A percentile compares a stretch with the other conserved stretches of the same genome.
phyloP scores from a whole-genome alignment of 2,797 vertebrate species.

The Artibeus lituratus region DNA sequence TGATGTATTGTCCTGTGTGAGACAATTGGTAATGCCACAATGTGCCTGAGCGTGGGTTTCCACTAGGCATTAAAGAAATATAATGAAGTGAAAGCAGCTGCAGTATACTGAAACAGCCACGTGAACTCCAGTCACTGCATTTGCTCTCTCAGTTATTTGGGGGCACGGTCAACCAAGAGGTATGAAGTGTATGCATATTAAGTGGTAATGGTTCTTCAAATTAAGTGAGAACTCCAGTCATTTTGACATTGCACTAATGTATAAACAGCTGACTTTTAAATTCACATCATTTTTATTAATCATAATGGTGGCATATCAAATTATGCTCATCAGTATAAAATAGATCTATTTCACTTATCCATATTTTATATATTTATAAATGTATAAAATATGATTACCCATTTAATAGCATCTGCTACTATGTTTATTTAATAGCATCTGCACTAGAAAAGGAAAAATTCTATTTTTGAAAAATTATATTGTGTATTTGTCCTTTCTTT shows the following conservation, averaged over 20 bases:
- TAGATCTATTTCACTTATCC: background rate
- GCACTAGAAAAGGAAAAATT: slow-evolving; percentile 73
- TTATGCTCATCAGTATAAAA: slow-evolving; percentile 70
- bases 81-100: slow-evolving; percentile 74
- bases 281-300: slow-evolving; percentile 77
- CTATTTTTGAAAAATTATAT: slow-evolving; percentile 75
- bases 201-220: slow-evolving; percentile 75
- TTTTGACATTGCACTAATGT: slow-evolving; percentile 77
- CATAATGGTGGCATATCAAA: slow-evolving; percentile 70
- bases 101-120: slow-evolving; percentile 71
- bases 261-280: slow-evolving; percentile 74
- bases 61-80: slow-evolving; percentile 64
- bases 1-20: slow-evolving; percentile 36
- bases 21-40: slow-evolving; percentile 70
- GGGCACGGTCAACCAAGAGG: slow-evolving; percentile 61
- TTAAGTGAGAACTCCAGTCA: slow-evolving; percentile 77
- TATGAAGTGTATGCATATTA: slow-evolving; percentile 68
- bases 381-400: slow-evolving; percentile 63
- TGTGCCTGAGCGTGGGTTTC: slow-evolving; percentile 68
- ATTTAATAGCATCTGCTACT: slow-evolving; percentile 68
- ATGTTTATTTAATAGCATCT: slow-evolving; percentile 63
- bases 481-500: slow-evolving; percentile 52
- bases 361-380: slow-evolving; percentile 38
- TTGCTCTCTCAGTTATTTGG: slow-evolving; percentile 62
- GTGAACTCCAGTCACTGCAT: slow-evolving; percentile 68